Conservation (phyloP, 2,113 vertebrate genomes). For the Myiagra hebetior region DNA sequence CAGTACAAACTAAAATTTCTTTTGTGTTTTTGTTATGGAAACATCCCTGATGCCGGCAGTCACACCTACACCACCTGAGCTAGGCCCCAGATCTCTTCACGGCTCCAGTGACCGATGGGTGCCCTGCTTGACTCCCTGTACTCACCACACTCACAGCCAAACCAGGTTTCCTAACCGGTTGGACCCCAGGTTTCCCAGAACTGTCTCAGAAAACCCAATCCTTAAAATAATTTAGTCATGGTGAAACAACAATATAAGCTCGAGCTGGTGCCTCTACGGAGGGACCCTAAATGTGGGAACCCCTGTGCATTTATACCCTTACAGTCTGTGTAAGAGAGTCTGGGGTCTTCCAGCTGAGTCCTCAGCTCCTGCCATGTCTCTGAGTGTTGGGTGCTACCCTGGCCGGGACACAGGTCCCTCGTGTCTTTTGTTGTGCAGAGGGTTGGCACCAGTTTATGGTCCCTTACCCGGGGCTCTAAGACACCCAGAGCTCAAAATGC, state of each 20-base stretch:
- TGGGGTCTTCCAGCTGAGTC: background rate
- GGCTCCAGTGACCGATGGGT: background rate
- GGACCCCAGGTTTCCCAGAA: background rate
- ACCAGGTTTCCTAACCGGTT: background rate
- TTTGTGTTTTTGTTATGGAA: background rate
- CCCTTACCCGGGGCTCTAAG: background rate
- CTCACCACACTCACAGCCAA: background rate
- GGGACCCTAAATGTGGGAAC: background rate
- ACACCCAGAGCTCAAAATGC: background rate
- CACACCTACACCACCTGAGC: background rate
- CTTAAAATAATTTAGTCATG: background rate
- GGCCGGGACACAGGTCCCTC: background rate
- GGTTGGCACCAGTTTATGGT: rapidly evolving
- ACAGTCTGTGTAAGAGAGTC: background rate
- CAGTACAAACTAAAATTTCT: background rate
- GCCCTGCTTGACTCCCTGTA: background rate
- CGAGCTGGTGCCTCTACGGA: rapidly evolving
- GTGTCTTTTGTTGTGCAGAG: background rate
- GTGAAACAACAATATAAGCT: background rate
- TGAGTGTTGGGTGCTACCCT: background rate
- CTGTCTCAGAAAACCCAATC: background rate
- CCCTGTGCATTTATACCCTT: background rate
- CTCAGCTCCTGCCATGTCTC: background rate
- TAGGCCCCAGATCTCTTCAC: background rate
- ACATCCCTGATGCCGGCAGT: background rate